Percentiles rank a stretch among this genome's conserved stretches.
Evolutionary conservation across 2,113 vertebrate genomes (phyloP).

Genomic region (Pithys albifrons): DNA sequence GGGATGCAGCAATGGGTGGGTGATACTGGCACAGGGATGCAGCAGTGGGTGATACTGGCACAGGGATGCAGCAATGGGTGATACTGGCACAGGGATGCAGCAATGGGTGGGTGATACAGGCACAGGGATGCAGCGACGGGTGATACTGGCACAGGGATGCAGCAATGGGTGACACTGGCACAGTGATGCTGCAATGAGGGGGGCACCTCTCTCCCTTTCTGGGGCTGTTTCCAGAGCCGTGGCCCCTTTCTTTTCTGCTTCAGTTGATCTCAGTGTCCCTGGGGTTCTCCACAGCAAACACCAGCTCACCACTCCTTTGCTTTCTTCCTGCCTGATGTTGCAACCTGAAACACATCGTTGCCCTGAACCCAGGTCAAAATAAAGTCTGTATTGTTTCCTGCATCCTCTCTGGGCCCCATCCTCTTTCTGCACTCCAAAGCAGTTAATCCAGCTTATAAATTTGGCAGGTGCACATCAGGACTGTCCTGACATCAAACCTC

Average conservation of each 20-base stretch:
- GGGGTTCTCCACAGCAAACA: background rate
- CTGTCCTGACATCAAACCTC: background rate
- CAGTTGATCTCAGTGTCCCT: rapidly evolving
- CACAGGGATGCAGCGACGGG: no score
- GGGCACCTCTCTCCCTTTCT: background rate
- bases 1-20: no score
- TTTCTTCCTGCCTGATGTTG: background rate
- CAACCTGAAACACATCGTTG: background rate
- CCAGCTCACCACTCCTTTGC: background rate
- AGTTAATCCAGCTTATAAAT: background rate
- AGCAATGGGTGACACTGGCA: no score
- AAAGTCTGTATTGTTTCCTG: background rate
- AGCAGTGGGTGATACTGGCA: background rate
- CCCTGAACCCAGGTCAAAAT: background rate
- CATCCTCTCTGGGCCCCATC: background rate
- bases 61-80: no score
- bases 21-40: rapidly evolving
- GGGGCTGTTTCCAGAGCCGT: background rate
- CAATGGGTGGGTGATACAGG: no score
- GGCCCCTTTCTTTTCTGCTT: background rate
- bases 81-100: no score
- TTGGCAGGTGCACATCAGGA: background rate
- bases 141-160: no score
- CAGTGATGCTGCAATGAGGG: background rate
- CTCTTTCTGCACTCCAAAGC: background rate